Evolutionary conservation across 2,113 vertebrate genomes (phyloP).

Genomic region (Chascanopsetta lugubris): DNA sequence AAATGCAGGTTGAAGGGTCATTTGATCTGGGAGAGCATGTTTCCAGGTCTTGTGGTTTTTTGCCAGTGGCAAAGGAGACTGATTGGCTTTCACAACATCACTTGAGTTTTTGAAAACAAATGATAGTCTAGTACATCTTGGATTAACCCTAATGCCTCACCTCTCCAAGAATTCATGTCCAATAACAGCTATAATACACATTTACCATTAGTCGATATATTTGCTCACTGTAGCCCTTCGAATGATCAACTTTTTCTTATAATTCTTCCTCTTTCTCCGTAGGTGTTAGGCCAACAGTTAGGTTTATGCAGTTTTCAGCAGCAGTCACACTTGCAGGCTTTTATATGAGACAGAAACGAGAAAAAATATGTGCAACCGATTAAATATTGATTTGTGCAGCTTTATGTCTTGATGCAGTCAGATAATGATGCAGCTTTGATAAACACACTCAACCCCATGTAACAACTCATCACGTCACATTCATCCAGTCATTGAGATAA

Average conservation of each 20-base stretch:
- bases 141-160: too few species aligned
- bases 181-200: too few species aligned
- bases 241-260: neutral
- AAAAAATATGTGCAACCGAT: neutral
- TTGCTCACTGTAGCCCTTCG: too few species aligned
- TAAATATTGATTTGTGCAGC: neutral
- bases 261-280: neutral
- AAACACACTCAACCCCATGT: neutral
- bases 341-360: neutral
- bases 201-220: too few species aligned
- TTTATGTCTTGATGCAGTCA: neutral
- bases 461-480: neutral
- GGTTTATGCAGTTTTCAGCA: neutral
- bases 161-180: too few species aligned
- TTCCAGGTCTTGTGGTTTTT: too few species aligned
- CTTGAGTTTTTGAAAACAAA: too few species aligned
- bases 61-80: too few species aligned
- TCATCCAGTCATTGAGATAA: constrained; percentile 1
- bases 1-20: too few species aligned
- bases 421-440: neutral
- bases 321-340: neutral
- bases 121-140: too few species aligned
- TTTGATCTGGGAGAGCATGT: too few species aligned
- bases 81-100: too few species aligned
- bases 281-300: neutral